Evolutionary conservation across 1,140 invertebrate genomes (phyloP).

Genomic region (Microvelia longipes): DNA sequence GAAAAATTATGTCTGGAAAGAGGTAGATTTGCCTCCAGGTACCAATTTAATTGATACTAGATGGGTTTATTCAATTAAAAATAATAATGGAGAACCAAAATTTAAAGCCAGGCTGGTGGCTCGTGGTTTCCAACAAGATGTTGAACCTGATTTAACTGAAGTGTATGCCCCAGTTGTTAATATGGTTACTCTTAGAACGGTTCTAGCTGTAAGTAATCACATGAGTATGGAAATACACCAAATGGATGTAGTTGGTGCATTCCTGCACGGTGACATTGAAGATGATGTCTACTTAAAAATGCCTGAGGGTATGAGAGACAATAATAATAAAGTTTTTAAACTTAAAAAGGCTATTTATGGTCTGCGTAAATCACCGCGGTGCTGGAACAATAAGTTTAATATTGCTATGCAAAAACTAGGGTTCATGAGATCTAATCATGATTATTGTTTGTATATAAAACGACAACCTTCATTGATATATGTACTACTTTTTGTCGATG

Average conservation of each 20-base stretch:
- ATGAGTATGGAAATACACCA: conserved; percentile 2
- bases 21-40: background rate
- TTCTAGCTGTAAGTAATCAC: conserved; percentile 6
- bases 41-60: background rate
- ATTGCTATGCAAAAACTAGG: conserved; percentile 14
- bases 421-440: conserved; percentile 14
- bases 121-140: conserved; percentile 14
- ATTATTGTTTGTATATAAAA: conserved; percentile 15
- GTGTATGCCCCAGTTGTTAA: conserved; percentile 13
- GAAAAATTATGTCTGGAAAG: background rate
- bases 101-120: conserved; percentile 19
- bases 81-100: background rate
- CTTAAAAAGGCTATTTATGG: conserved; percentile 25
- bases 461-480: background rate
- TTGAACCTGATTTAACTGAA: conserved; percentile 11
- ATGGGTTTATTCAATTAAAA: background rate
- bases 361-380: conserved; percentile 22
- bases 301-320: conserved; percentile 12
- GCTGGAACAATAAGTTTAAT: conserved; percentile 21
- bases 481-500: conserved; percentile 28
- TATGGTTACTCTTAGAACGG: conserved; percentile 8
- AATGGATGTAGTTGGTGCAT: conserved; percentile 14
- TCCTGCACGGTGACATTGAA: conserved; percentile 16
- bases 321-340: conserved; percentile 19
- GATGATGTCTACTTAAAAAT: conserved; percentile 17